Conservation (phyloP, 2,113 vertebrate species). For the Pseudopipra pipra region DNA sequence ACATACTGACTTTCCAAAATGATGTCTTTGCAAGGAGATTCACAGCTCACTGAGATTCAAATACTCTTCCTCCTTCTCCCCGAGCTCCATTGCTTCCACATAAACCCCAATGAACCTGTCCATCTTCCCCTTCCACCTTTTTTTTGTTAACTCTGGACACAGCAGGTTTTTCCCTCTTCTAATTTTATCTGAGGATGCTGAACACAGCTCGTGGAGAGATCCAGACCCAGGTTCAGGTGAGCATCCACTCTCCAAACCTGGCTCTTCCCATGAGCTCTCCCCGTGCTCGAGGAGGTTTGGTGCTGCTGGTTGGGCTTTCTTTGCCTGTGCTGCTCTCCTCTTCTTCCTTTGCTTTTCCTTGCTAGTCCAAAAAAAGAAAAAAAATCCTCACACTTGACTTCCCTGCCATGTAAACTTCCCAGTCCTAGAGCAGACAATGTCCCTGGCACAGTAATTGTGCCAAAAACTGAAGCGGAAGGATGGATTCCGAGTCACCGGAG, state of each 20-base stretch:
- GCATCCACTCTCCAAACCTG: not conserved
- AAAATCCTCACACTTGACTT: not conserved
- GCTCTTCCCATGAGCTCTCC: not conserved
- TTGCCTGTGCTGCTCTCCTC: not conserved
- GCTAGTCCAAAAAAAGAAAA: not conserved
- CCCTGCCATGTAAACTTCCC: accelerated
- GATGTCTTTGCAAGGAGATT: not conserved
- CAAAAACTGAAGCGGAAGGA: not conserved
- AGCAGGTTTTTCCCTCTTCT: not conserved
- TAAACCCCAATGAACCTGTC: not conserved
- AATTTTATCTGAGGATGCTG: not conserved
- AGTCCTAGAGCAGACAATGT: not conserved
- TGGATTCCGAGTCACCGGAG: not conserved
- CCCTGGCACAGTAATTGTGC: not conserved
- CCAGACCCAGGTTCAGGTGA: not conserved
- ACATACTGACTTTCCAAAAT: not conserved
- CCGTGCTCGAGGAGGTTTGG: not conserved
- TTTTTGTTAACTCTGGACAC: not conserved
- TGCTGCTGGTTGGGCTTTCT: not conserved
- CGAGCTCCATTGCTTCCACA: not conserved
- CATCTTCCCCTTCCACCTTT: not conserved
- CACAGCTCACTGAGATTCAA: not conserved
- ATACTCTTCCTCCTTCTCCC: not conserved
- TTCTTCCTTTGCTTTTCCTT: not conserved
- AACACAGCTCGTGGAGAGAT: not conserved